Percentiles rank a stretch among this genome's conserved stretches.
phyloP scores from a whole-genome alignment of 2,797 vertebrate genomes.

The Diplodus puntazzo region DNA sequence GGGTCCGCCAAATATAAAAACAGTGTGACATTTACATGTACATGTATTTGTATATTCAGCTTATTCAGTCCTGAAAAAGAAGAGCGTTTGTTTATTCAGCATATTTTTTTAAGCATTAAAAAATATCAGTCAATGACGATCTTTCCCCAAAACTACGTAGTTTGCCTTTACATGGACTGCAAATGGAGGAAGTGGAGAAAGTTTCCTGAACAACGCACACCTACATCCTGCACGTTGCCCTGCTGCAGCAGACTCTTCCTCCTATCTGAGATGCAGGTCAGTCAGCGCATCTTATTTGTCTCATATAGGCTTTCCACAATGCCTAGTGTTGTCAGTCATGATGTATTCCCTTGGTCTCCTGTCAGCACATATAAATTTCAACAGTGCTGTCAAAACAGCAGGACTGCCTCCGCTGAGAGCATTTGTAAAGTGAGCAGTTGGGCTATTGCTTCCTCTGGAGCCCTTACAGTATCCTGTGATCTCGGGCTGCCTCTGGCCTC shows the following conservation, averaged over 20 bases:
- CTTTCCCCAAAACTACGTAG: no score
- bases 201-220: constrained; percentile 35
- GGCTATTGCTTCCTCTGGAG: constrained; percentile 75
- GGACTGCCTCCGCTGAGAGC: constrained; percentile 81
- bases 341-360: constrained; percentile 82
- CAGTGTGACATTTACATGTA: no score
- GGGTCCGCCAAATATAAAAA: no score
- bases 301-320: constrained; percentile 77
- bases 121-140: no score
- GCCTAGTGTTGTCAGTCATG: constrained; percentile 80
- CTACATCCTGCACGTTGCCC: constrained; percentile 43
- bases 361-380: constrained; percentile 82
- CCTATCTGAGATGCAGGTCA: constrained; percentile 68
- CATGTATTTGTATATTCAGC: no score
- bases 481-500: constrained; percentile 70
- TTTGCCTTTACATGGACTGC: constrained; percentile 25
- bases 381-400: constrained; percentile 83
- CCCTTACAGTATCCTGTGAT: constrained; percentile 73
- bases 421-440: constrained; percentile 85
- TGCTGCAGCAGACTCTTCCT: constrained; percentile 53
- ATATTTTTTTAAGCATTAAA: no score
- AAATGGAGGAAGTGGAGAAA: constrained; percentile 47
- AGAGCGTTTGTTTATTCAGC: no score
- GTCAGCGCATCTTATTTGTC: constrained; percentile 75
- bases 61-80: no score